phyloP scores from a whole-genome alignment of 2,888 invertebrate species.

The Dusona sp. region DNA sequence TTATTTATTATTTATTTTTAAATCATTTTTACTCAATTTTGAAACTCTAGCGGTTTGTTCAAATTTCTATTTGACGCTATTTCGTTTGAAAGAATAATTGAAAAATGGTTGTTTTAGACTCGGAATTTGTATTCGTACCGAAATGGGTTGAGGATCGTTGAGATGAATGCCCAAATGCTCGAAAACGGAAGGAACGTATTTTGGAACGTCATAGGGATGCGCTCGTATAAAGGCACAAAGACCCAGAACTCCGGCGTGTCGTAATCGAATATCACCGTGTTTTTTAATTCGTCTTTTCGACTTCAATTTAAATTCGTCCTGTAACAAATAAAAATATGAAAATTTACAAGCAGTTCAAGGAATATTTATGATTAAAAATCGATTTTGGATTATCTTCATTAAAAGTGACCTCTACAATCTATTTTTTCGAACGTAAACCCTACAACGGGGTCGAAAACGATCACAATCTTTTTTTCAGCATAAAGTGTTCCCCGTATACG shows the following conservation, averaged over 20 bases:
- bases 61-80: too few relatives aligned
- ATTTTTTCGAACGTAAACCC: too few relatives aligned
- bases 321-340: conserved; percentile 70
- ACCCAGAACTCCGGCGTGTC: conserved; percentile 95
- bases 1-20: neutral
- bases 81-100: too few relatives aligned
- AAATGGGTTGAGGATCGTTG: conserved; percentile 95
- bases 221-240: conserved; percentile 95
- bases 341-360: neutral
- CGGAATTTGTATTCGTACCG: conserved; percentile 86
- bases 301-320: conserved; percentile 87
- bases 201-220: conserved; percentile 94
- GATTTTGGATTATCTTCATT: too few relatives aligned
- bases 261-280: conserved; percentile 84
- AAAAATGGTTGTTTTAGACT: neutral
- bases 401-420: too few relatives aligned
- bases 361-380: neutral
- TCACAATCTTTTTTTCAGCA: too few relatives aligned
- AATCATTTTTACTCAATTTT: neutral
- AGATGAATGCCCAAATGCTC: conserved; percentile 92
- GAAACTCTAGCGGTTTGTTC: too few relatives aligned
- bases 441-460: too few relatives aligned
- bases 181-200: conserved; percentile 91
- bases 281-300: conserved; percentile 84
- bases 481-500: too few relatives aligned